Percentiles rank a stretch among this genome's conserved stretches.
Evolutionary conservation across 2,888 invertebrate genomes (phyloP).

Genomic region (Campoletis raptor): DNA sequence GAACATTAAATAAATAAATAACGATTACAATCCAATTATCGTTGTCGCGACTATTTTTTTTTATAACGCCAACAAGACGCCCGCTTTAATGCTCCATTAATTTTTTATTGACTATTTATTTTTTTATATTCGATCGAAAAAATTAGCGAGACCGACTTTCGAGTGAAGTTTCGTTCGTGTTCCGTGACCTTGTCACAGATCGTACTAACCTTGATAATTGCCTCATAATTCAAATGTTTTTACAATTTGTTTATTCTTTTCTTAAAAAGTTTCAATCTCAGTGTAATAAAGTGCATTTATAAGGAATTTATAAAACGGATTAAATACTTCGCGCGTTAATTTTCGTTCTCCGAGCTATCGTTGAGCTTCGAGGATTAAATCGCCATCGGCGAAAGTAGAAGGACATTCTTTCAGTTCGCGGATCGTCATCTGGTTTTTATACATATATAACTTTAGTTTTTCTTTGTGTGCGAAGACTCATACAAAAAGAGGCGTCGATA

Average conservation of each 20-base stretch:
- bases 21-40: neutral
- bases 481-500: neutral
- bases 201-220: neutral
- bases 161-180: neutral
- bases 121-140: neutral
- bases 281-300: neutral
- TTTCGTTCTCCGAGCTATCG: neutral
- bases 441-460: neutral
- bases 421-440: conserved; percentile 17
- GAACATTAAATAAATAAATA: conserved; percentile 6
- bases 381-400: conserved; percentile 13
- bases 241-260: neutral
- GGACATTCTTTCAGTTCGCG: conserved; percentile 12
- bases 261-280: neutral
- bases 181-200: neutral
- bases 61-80: neutral
- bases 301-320: neutral
- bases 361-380: conserved; percentile 19
- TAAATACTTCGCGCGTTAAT: neutral
- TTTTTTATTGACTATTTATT: neutral
- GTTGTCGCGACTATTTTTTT: neutral
- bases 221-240: neutral
- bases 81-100: neutral
- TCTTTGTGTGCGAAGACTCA: neutral
- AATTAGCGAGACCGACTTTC: neutral